Conservation (phyloP, 23 tunicate genomes). For the Aplidium turbinatum region DNA sequence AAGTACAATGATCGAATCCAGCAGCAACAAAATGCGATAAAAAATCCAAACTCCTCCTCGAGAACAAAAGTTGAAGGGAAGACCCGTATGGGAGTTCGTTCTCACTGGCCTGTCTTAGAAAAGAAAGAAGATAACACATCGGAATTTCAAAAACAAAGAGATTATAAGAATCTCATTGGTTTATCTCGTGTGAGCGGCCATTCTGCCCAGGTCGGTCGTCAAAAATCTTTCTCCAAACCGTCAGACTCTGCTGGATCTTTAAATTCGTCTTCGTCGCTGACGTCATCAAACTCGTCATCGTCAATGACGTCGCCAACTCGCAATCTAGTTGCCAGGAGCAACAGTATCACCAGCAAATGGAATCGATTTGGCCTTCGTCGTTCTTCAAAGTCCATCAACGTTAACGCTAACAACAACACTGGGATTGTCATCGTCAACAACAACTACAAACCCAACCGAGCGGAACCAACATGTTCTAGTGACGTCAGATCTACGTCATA, state of each 20-base stretch:
- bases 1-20: too few species aligned
- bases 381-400: conserved; percentile 2
- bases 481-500: too few species aligned
- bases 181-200: neutral
- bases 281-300: conserved; percentile 21
- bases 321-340: neutral
- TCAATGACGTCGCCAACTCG: neutral
- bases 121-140: neutral
- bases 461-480: too few species aligned
- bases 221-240: neutral
- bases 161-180: neutral
- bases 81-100: conserved; percentile 3
- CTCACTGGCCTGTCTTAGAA: conserved; percentile 11
- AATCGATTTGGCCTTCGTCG: conserved; percentile 5
- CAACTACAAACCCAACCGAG: conserved; percentile 2
- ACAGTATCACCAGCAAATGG: conserved; percentile 22
- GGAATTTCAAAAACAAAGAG: neutral
- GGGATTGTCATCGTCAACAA: neutral
- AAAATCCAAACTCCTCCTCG: too few species aligned
- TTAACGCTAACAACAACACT: neutral
- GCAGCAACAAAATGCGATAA: too few species aligned
- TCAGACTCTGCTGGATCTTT: conserved; percentile 22
- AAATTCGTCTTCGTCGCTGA: conserved; percentile 23
- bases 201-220: neutral
- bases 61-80: too few species aligned